Percentiles rank a stretch among this genome's conserved stretches.
Evolutionary conservation across 2,797 vertebrate genomes (phyloP).

Genomic region (Chaenodraco wilsoni): DNA sequence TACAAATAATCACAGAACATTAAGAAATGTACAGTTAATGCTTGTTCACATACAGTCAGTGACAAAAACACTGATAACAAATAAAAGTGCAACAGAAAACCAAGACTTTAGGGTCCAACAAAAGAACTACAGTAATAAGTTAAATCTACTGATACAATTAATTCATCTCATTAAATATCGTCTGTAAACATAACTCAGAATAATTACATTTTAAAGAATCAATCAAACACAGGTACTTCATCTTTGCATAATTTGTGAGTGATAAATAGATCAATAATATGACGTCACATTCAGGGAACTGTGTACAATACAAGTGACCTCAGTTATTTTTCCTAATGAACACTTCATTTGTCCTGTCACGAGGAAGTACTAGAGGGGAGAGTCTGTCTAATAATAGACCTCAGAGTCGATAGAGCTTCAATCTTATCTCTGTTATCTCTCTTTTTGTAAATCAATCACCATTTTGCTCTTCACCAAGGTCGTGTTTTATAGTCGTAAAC

Average conservation of each 20-base stretch:
- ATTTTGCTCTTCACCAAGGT: neutral
- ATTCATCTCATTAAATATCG: slow-evolving; percentile 24
- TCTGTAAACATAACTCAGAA: slow-evolving; percentile 12
- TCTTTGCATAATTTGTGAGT: slow-evolving; percentile 12
- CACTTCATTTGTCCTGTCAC: neutral
- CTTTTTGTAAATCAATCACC: neutral
- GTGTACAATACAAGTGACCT: slow-evolving; percentile 29
- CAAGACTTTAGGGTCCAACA: slow-evolving; percentile 25
- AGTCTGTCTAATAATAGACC: neutral
- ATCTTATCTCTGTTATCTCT: neutral
- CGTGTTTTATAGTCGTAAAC: neutral
- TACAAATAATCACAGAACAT: slow-evolving; percentile 16
- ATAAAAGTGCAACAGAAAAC: slow-evolving; percentile 24
- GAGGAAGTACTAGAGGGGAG: slow-evolving; percentile 14
- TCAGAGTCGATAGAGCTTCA: neutral
- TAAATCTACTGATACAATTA: slow-evolving; percentile 56
- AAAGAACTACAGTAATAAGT: slow-evolving; percentile 60
- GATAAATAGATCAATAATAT: slow-evolving; percentile 33
- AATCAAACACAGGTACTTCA: neutral
- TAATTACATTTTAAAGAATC: slow-evolving; percentile 14
- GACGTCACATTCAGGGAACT: slow-evolving; percentile 7
- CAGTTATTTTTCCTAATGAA: neutral
- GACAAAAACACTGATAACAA: slow-evolving; percentile 40
- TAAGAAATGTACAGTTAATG: slow-evolving; percentile 12
- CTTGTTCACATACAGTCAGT: slow-evolving; percentile 22